Evolutionary conservation across 2,888 invertebrate genomes (phyloP), one percentile per base, ranked within the genome.

Genomic region (Andrena marginata): DNA sequence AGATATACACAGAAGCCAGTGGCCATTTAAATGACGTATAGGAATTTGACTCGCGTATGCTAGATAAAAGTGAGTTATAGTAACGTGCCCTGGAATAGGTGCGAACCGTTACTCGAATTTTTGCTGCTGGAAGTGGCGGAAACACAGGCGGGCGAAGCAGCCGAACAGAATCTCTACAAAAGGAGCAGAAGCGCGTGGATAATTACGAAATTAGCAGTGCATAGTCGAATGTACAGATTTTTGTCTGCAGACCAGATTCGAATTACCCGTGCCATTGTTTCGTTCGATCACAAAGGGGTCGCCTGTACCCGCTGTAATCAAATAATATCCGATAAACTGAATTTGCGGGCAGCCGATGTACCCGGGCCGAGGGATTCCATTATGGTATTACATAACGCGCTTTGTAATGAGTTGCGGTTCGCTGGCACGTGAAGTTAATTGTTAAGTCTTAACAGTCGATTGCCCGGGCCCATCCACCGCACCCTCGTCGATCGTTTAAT

Each of bases 251-350:
- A 60, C 26, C 23, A 33, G 31, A 49, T 49, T 62, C 65, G 54
- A 70, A 77, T 77, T 71, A 80, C 49, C 70, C 49, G 10, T 65
- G 35, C 2, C 48, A 42, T 65, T 69, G 70, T 74, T 80, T 63
- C 26, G 62, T 56, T 7, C 48, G 49, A 48, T 74, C 35, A 60
- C 75, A 71, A 75, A 75, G 60, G 75, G 16, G 5, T 29, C 16
- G 54, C 29, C 70, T 63, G 48, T 79, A 69, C 65, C 74, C 20
- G 62, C 10, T 62, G 74, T 71, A 74, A 82, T 82, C 75, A 65
- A 82, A 82, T 82, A 80, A 76, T 76, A 71, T 80, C 75, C 72
- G 75, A 62, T 72, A 82, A 80, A 80, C 80, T 69, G 76, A 75
- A 74, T 82, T 82, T 79, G 74, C 74, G 68, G 81, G 26, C 49